Base-by-base conservation (phyloP, 2,888 invertebrate genomes). In the Bombylius major region DNA sequence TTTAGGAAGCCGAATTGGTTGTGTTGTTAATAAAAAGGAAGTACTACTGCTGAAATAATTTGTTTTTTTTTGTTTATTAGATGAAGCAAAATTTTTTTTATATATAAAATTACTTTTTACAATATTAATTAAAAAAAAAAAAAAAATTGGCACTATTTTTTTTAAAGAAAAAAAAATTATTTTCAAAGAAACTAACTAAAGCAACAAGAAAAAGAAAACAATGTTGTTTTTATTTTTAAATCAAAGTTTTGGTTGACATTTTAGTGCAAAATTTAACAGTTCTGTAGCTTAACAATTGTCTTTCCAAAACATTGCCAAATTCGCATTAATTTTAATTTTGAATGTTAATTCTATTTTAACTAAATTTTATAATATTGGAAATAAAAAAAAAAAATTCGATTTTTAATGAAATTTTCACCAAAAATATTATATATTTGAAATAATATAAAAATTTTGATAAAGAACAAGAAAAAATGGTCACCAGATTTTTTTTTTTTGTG, bases 231-330 rank as follows among this genome's bases (percentile, higher is more conserved):
- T 23, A 36, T 36, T 36, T 6, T 36, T 36, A 8, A 36, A 11
- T 42, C 39, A 42, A 46, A 32, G n/a, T 50, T 44, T 44, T 54
- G 45, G 13, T 48, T 54, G 39, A 54, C 39, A 47, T 23, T 47
- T 42, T 42, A 42, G 39, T 47, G 53, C 53, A 51, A 59, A 60
- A 58, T 56, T 60, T 55, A 56, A 56, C 60, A 59, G 60, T 67
- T 72, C 71, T 70, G 70, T 74, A 74, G 74, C 73, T 72, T 67
- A 69, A 72, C 72, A 73, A 74, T 73, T 71, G 67, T 66, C 65
- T 63, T 65, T 62, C 63, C 58, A 66, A 66, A 65, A 60, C 64
- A 61, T 64, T 65, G 66, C 65, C 66, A 65, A 66, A 67, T 66
- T 65, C 65, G 65, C 66, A 63, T 63, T 63, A 56, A 56, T 52